Evolutionary conservation across 1,140 invertebrate genomes (phyloP).

Genomic region (Trichonephila clavata): DNA sequence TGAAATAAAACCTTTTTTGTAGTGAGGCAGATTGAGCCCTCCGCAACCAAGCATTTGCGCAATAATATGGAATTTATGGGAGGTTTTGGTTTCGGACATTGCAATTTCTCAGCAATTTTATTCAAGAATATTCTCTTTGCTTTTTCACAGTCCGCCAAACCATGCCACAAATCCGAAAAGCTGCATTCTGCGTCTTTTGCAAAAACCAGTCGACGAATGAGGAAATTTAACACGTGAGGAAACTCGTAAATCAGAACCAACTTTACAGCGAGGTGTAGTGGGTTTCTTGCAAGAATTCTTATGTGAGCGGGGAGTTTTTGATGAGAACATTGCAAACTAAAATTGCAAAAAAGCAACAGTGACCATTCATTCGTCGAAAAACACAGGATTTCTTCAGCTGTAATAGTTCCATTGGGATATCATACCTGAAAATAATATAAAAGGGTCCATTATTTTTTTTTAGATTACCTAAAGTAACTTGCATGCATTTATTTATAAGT

Average conservation of each 20-base stretch:
- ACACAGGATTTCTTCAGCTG: neutral
- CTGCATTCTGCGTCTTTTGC: too few relatives aligned
- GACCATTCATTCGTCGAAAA: neutral
- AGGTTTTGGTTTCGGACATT: too few relatives aligned
- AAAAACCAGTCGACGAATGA: too few relatives aligned
- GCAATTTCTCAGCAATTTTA: too few relatives aligned
- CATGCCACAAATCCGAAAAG: too few relatives aligned
- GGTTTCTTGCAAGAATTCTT: neutral
- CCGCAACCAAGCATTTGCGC: neutral
- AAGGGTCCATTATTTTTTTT: too few relatives aligned
- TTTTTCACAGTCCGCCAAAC: too few relatives aligned
- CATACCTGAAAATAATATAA: neutral
- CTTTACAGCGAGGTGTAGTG: neutral
- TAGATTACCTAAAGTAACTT: too few relatives aligned
- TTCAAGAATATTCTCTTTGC: too few relatives aligned
- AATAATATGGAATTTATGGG: neutral
- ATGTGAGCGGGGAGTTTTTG: neutral
- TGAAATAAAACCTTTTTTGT: slow-evolving; percentile 1
- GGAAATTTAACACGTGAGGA: too few relatives aligned
- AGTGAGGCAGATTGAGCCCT: slow-evolving; percentile 15
- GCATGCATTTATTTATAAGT: too few relatives aligned
- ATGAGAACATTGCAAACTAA: neutral
- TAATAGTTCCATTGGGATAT: slow-evolving; percentile 20
- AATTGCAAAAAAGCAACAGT: neutral
- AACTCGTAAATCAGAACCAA: neutral